A percentile compares a stretch with the other conserved stretches of the same genome.
These are phyloP conservation scores for Cerastis rubricosa DNA, from an alignment of 2,888 invertebrate species.

Conservation along the genomic window DNA sequence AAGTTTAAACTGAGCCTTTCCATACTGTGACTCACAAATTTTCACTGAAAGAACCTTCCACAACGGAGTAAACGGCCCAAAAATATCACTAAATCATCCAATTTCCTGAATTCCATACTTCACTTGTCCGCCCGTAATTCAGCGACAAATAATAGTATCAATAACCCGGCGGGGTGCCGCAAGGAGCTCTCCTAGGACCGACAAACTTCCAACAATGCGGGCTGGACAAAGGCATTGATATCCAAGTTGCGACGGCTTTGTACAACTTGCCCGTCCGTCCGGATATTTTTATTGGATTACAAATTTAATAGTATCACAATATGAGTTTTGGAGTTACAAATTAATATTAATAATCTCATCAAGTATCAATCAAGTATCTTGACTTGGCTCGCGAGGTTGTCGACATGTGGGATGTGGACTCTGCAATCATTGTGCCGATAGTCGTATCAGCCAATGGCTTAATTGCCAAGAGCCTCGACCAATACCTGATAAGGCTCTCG, in stretches of 20 bases:
- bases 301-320: conserved; percentile 53
- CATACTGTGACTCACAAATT: neutral
- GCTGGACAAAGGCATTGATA: conserved; percentile 68
- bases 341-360: too few species aligned
- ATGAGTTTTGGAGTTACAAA: conserved; percentile 39
- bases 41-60: conserved; percentile 5
- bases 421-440: too few species aligned
- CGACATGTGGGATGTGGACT: too few species aligned
- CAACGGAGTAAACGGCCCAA: conserved; percentile 18
- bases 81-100: conserved; percentile 37
- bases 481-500: too few species aligned
- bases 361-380: too few species aligned
- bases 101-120: conserved; percentile 56
- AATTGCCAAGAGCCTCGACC: too few species aligned
- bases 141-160: conserved; percentile 62
- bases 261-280: conserved; percentile 56
- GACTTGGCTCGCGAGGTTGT: too few species aligned
- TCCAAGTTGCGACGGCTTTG: conserved; percentile 62
- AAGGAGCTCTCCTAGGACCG: conserved; percentile 64
- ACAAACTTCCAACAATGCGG: conserved; percentile 68
- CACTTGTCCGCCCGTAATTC: conserved; percentile 50
- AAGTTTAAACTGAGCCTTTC: neutral
- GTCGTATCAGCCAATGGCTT: too few species aligned
- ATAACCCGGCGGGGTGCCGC: conserved; percentile 62
- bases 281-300: conserved; percentile 65